These are phyloP conservation scores for Hycleus cichorii DNA, from an alignment of 1,140 invertebrate genomes.

Conservation along the genomic window DNA sequence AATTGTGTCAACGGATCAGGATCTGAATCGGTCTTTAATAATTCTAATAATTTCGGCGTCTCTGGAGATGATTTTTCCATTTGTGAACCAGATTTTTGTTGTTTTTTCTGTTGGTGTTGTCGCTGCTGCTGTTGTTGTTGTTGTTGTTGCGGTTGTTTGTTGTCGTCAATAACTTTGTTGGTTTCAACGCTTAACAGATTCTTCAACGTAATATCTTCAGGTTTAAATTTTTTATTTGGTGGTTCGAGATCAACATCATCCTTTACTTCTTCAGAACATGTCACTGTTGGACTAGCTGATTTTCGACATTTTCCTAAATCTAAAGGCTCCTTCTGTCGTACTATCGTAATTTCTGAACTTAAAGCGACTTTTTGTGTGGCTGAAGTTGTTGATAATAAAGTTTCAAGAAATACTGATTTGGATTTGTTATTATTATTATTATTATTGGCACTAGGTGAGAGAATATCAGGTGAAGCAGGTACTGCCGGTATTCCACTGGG, in stretches of 20 bases:
- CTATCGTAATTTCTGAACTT: constrained; percentile 48
- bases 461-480: constrained; percentile 52
- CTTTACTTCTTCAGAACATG: constrained; percentile 51
- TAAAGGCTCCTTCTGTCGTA: constrained; percentile 56
- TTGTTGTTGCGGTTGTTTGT: constrained; percentile 10
- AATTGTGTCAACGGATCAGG: constrained; percentile 63
- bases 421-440: constrained; percentile 39
- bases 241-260: constrained; percentile 37
- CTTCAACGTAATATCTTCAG: constrained; percentile 44
- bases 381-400: constrained; percentile 46
- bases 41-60: constrained; percentile 39
- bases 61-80: constrained; percentile 23
- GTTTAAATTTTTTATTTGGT: constrained; percentile 51
- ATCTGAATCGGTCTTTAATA: constrained; percentile 45
- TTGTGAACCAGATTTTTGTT: not conserved
- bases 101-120: not conserved
- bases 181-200: constrained; percentile 38
- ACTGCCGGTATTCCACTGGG: constrained; percentile 57
- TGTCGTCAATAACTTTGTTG: constrained; percentile 37
- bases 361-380: constrained; percentile 47
- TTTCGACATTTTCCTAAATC: constrained; percentile 57
- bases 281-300: constrained; percentile 53
- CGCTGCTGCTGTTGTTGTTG: no score
- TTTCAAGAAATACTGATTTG: constrained; percentile 50
- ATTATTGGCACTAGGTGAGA: constrained; percentile 42